Conservation (phyloP, 2,797 vertebrate species). For the Lagocephalus sceleratus region DNA sequence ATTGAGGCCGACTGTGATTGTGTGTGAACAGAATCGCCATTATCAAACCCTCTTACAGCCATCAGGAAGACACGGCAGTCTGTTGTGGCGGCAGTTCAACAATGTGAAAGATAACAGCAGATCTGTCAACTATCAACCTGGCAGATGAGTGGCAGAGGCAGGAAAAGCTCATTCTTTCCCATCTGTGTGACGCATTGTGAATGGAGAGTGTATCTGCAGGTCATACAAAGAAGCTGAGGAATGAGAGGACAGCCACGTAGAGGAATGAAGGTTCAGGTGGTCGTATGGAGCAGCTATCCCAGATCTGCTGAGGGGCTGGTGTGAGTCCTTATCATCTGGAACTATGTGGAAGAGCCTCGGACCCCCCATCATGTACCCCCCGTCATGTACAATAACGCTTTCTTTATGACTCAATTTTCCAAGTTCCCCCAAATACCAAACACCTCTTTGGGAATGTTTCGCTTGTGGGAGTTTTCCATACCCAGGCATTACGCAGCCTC, state of each 20-base stretch:
- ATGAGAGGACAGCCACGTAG: slow-evolving; percentile 43
- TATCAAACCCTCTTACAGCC: slow-evolving; percentile 54
- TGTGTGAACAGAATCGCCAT: slow-evolving; percentile 33
- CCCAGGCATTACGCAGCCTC: no score
- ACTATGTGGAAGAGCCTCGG: background rate
- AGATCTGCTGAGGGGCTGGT: background rate
- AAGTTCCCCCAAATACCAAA: no score
- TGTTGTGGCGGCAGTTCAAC: slow-evolving; percentile 60
- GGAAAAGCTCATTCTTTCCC: slow-evolving; percentile 71
- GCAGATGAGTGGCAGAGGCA: slow-evolving; percentile 69
- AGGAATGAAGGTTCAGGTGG: slow-evolving; percentile 48
- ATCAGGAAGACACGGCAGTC: slow-evolving; percentile 63
- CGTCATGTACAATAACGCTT: background rate
- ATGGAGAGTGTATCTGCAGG: slow-evolving; percentile 69
- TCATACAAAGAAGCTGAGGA: slow-evolving; percentile 69
- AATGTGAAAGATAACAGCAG: slow-evolving; percentile 66
- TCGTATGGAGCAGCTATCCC: slow-evolving; percentile 12
- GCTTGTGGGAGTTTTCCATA: no score
- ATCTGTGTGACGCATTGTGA: slow-evolving; percentile 47
- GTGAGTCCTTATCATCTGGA: background rate
- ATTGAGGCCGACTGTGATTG: slow-evolving; percentile 6
- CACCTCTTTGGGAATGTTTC: no score
- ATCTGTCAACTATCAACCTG: slow-evolving; percentile 76
- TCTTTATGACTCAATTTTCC: slow-evolving; percentile 4
- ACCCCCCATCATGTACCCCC: background rate